Percentiles rank a stretch among this genome's conserved stretches.
These are phyloP conservation scores for Saccostrea glomerata DNA, from an alignment of 1,140 invertebrate genomes.

Conservation along the genomic window DNA sequence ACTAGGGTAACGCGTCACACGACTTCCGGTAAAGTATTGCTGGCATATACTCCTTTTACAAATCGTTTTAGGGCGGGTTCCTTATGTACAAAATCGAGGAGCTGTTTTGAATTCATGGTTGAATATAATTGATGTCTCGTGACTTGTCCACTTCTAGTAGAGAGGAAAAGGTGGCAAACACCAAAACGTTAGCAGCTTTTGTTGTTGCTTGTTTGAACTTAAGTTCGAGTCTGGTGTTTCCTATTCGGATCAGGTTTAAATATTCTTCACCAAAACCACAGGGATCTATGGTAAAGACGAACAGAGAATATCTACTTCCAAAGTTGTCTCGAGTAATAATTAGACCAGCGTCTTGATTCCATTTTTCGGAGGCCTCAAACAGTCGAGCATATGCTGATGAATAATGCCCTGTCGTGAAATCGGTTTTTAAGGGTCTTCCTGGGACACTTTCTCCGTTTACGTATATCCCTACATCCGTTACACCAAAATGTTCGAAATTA, in stretches of 20 bases:
- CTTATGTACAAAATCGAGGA: conserved; percentile 10
- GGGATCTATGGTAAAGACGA: conserved; percentile 44
- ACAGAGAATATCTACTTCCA: conserved; percentile 48
- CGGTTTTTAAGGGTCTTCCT: conserved; percentile 44
- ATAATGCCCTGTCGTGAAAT: conserved; percentile 53
- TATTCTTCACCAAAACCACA: conserved; percentile 46
- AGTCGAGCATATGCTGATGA: conserved; percentile 45
- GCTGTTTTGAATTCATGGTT: conserved; percentile 47
- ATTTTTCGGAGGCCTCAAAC: conserved; percentile 52
- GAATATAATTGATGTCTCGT: conserved; percentile 47
- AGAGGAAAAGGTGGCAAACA: no score
- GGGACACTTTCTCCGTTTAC: conserved; percentile 50
- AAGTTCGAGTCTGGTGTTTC: conserved; percentile 51
- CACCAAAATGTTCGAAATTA: conserved; percentile 52
- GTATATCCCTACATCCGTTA: conserved; percentile 47
- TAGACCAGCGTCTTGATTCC: conserved; percentile 49
- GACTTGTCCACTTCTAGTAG: no score
- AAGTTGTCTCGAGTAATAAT: conserved; percentile 44
- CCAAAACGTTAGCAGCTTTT: no score
- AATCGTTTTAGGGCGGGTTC: neutral
- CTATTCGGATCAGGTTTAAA: conserved; percentile 48
- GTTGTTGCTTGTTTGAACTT: no score
- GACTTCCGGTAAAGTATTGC: conserved; percentile 32
- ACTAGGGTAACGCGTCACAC: conserved; percentile 1
- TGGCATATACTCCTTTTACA: neutral